Conservation (phyloP, 2,113 vertebrate species). For the Phasianus colchicus region DNA sequence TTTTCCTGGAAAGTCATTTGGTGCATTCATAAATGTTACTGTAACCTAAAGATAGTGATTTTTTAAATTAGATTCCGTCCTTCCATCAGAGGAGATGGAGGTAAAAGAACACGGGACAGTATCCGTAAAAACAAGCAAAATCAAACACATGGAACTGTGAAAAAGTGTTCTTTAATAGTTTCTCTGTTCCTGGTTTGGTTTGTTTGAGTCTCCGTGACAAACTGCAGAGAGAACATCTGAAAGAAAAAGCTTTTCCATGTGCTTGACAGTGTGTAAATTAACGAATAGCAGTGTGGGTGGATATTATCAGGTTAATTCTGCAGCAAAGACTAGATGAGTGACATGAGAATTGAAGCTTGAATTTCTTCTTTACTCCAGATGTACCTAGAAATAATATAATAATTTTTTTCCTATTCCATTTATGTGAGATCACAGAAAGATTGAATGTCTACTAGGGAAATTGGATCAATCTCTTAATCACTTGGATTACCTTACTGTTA, state of each 20-base stretch:
- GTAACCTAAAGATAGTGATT: not conserved
- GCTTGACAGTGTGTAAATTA: not conserved
- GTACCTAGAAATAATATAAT: not conserved
- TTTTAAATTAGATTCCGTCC: not conserved
- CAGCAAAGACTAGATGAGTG: not conserved
- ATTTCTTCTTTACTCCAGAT: not conserved
- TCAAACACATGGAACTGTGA: not conserved
- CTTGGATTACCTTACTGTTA: not conserved
- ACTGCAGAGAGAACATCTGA: not conserved
- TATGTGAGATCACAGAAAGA: not conserved
- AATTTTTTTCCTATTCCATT: not conserved
- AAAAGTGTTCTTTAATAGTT: not conserved
- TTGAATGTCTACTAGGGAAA: not conserved
- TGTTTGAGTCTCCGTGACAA: not conserved
- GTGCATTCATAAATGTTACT: not conserved
- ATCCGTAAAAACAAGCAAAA: not conserved
- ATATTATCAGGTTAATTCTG: not conserved
- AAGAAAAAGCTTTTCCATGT: not conserved
- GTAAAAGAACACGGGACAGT: not conserved
- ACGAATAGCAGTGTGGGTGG: not conserved
- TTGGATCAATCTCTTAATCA: not conserved
- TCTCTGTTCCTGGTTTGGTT: not conserved
- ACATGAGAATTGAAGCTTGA: not conserved
- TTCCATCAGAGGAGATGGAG: not conserved
- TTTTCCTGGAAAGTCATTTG: not conserved